Evolutionary conservation across 2,113 vertebrate species (phyloP), one percentile per base, ranked within the genome.

Genomic region (Stegostoma tigrinum): DNA sequence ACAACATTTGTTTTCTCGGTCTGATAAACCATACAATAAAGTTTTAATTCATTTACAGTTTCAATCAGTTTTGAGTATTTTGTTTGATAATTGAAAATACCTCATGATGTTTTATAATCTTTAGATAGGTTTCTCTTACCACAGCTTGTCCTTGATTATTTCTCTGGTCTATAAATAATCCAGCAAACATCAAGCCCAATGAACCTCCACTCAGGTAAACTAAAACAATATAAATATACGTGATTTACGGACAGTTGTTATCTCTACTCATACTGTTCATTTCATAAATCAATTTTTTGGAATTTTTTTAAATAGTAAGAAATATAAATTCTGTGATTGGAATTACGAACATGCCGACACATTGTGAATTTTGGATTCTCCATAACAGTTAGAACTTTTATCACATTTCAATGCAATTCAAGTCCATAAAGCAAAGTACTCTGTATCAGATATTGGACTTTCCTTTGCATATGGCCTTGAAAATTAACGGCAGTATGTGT

Each of bases 61-160:
- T 42, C 5, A 45, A 45, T 45, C 19, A 83, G 78, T 80, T 15
- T 14, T 14, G 1, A 45, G 17, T 45, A 83, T 45, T 83, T 5
- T 45, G 38, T 83, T 83, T 42, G 42, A 83, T 83, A 83, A 45
- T 83, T 83, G 23, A 42, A 83, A 83, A 83, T 38, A 45, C 21
- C 15, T 83, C 17, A 83, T 21, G 38, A 6, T 83, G 5, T 83
- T 83, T 45, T 83, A 83, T 83, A 83, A 83, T 45, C 17, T 21
- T 83, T 23, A 45, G 38, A 42, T 5, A 83, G 80, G 2, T 42
- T 45, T 75, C 21, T 30, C 86, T 89, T 89, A 89, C 86, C 86
- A 89, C 86, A 14, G 48, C 48, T 89, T 89, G 86, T 30, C 86
- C 86, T 89, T 89, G 86, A 83, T 83, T 83, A 83, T 45, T 83